Percentiles rank a stretch among this genome's conserved stretches.
Conservation (phyloP, 2,797 vertebrate species). For the Sebastes trivittatus region DNA sequence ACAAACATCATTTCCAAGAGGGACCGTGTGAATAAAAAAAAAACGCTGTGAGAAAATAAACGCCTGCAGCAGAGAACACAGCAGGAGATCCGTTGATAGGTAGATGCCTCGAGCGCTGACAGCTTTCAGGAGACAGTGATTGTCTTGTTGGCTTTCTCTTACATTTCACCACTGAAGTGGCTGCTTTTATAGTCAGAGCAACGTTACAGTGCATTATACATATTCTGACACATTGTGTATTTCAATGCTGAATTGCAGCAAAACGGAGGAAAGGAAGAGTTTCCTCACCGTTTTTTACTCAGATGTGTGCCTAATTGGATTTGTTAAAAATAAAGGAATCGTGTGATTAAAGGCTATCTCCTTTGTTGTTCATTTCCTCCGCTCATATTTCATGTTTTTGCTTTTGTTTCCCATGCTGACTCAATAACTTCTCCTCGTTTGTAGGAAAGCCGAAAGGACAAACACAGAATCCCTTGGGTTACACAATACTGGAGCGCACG, state of each 20-base stretch:
- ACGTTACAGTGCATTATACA: slow-evolving; percentile 33
- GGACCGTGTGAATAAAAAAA: slow-evolving; percentile 22
- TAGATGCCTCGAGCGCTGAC: slow-evolving; percentile 65
- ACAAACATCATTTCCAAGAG: slow-evolving; percentile 41
- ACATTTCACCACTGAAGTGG: slow-evolving; percentile 49
- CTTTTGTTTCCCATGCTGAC: slow-evolving; percentile 62
- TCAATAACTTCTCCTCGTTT: slow-evolving; percentile 66
- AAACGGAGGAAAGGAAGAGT: background rate
- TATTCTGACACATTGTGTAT: slow-evolving; percentile 14
- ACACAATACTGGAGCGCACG: slow-evolving; percentile 33
- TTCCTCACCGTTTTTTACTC: background rate
- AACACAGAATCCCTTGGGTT: slow-evolving; percentile 52
- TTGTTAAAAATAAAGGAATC: slow-evolving; percentile 43
- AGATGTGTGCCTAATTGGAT: slow-evolving; percentile 59
- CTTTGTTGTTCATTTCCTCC: slow-evolving; percentile 49
- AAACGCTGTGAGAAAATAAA: slow-evolving; percentile 50
- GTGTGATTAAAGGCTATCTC: slow-evolving; percentile 46
- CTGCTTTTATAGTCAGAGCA: slow-evolving; percentile 51
- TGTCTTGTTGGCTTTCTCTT: slow-evolving; percentile 66
- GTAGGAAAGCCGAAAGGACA: slow-evolving; percentile 56
- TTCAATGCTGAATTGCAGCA: background rate
- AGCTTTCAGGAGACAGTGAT: slow-evolving; percentile 65
- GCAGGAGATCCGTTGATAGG: slow-evolving; percentile 59
- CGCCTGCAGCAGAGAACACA: slow-evolving; percentile 57
- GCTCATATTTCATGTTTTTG: slow-evolving; percentile 43